phyloP scores from a whole-genome alignment of 2,113 vertebrate genomes.

The Xyrauchen texanus region DNA sequence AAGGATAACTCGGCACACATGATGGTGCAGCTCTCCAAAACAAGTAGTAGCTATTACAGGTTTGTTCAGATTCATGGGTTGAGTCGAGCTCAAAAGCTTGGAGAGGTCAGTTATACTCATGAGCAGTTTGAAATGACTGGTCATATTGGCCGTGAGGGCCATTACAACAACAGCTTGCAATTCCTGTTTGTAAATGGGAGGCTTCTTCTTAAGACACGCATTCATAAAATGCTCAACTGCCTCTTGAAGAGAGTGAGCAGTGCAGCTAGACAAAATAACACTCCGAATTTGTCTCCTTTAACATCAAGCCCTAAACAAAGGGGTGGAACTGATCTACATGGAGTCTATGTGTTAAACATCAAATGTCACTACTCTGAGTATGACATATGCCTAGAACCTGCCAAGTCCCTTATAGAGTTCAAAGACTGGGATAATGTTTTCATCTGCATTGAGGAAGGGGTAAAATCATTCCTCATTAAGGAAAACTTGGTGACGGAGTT shows the following conservation, averaged over 20 bases:
- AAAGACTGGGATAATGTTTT: slow-evolving; percentile 87
- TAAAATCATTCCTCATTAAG: slow-evolving; percentile 84
- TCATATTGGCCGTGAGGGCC: slow-evolving; percentile 85
- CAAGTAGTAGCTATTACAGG: slow-evolving; percentile 81
- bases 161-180: slow-evolving; percentile 92
- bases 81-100: slow-evolving; percentile 82
- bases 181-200: slow-evolving; percentile 90
- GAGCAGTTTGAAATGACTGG: slow-evolving; percentile 82
- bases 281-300: slow-evolving; percentile 56
- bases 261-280: slow-evolving; percentile 75
- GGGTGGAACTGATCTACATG: slow-evolving; percentile 78
- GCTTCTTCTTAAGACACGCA: slow-evolving; percentile 87
- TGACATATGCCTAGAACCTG: slow-evolving; percentile 90
- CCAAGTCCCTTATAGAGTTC: slow-evolving; percentile 94
- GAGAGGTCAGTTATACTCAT: slow-evolving; percentile 77
- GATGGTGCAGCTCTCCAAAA: slow-evolving; percentile 89
- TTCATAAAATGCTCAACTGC: slow-evolving; percentile 89
- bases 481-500: slow-evolving; percentile 83
- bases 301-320: slow-evolving; percentile 77
- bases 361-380: slow-evolving; percentile 85
- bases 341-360: slow-evolving; percentile 87
- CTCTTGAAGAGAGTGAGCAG: slow-evolving; percentile 82
- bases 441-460: slow-evolving; percentile 83
- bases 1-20: slow-evolving; percentile 84
- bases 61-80: slow-evolving; percentile 90